Conservation (phyloP, 2,797 vertebrate genomes). For the Serranus cabrilla region DNA sequence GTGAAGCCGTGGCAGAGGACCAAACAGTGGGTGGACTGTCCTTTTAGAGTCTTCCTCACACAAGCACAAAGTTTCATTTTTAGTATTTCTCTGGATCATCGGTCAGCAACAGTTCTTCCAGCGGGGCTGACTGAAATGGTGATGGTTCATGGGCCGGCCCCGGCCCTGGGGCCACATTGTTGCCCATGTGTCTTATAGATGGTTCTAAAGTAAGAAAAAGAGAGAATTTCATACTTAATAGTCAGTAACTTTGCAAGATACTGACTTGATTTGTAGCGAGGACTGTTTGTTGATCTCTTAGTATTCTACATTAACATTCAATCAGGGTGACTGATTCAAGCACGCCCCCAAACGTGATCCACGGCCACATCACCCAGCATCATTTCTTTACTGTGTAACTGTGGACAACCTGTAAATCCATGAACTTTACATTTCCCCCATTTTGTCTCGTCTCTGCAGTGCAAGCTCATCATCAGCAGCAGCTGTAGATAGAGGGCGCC, state of each 20-base stretch:
- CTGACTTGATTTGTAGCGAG: background rate
- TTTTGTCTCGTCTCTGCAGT: slow-evolving; percentile 85
- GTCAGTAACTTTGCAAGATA: background rate
- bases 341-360: background rate
- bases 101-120: too few relatives aligned
- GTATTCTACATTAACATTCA: too few relatives aligned
- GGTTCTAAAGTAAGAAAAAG: background rate
- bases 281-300: background rate
- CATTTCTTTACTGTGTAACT: background rate
- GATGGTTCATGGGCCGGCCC: too few relatives aligned
- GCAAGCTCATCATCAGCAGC: slow-evolving; percentile 99
- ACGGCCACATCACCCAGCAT: background rate
- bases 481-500: slow-evolving; percentile 93
- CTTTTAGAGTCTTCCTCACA: background rate
- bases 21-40: background rate
- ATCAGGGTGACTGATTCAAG: background rate
- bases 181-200: too few relatives aligned
- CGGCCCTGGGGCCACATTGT: too few relatives aligned
- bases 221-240: background rate
- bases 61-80: background rate
- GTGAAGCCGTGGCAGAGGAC: background rate
- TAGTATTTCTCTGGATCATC: background rate
- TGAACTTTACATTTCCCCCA: slow-evolving; percentile 23
- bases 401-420: background rate
- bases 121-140: too few relatives aligned